Conservation (phyloP, 2,797 vertebrate genomes). For the Vireo griseus region DNA sequence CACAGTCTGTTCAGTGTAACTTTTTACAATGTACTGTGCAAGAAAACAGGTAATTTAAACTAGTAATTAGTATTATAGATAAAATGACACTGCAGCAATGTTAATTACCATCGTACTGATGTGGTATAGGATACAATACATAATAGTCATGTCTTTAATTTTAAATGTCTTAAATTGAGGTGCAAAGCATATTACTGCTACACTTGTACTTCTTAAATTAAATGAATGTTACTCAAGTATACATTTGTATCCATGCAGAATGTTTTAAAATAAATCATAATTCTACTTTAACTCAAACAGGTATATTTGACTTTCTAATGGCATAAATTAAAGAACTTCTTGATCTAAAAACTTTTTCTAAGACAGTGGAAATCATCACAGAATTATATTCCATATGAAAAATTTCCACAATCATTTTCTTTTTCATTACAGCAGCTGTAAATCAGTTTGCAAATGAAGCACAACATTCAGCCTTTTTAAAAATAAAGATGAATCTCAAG, state of each 20-base stretch:
- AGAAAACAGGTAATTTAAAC: conserved; percentile 65
- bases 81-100: conserved; percentile 63
- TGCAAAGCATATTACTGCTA: conserved; percentile 71
- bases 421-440: not conserved
- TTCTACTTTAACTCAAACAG: not conserved
- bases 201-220: conserved; percentile 60
- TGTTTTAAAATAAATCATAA: not conserved
- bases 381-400: not conserved
- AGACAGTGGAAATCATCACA: not conserved
- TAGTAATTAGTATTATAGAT: conserved; percentile 68
- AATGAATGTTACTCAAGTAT: conserved; percentile 63
- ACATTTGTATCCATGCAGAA: not conserved
- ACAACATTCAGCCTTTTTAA: not conserved
- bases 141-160: conserved; percentile 74
- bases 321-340: not conserved
- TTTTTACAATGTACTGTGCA: conserved; percentile 54
- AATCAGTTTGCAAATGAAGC: conserved; percentile 4
- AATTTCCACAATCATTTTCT: not conserved
- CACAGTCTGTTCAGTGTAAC: conserved; percentile 30
- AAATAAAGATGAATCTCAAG: not conserved
- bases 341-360: not conserved
- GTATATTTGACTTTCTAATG: not conserved
- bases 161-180: conserved; percentile 66
- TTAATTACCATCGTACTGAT: conserved; percentile 72
- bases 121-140: conserved; percentile 68